phyloP scores from a whole-genome alignment of 2,113 vertebrate species.

The Harpagus bidentatus region DNA sequence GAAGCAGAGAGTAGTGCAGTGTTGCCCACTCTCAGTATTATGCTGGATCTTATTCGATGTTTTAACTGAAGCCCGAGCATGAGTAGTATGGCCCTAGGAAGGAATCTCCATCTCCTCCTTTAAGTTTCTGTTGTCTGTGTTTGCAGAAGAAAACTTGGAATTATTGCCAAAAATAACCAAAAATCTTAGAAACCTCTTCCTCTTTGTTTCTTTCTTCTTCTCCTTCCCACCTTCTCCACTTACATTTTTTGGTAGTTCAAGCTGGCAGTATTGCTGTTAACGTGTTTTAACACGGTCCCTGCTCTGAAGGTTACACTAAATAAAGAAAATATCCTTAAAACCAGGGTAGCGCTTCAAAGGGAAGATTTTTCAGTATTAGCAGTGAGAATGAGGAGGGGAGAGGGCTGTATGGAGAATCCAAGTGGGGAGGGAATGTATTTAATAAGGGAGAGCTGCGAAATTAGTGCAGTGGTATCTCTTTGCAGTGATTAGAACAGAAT shows the following conservation, averaged over 20 bases:
- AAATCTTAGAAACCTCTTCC: not conserved
- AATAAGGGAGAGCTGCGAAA: conserved; percentile 18
- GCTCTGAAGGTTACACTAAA: not conserved
- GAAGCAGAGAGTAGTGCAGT: not conserved
- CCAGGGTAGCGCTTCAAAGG: not conserved
- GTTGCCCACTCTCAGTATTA: not conserved
- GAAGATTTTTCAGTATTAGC: not conserved
- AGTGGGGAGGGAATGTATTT: not conserved
- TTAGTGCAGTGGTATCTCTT: not conserved
- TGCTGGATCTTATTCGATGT: not conserved
- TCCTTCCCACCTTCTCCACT: not conserved
- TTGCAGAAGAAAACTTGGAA: not conserved
- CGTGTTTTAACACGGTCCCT: not conserved
- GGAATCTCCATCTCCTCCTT: not conserved
- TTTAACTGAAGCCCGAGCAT: not conserved
- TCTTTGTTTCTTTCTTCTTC: not conserved
- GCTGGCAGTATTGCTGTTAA: not conserved
- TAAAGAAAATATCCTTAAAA: conserved; percentile 6
- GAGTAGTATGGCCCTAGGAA: not conserved
- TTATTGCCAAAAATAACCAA: not conserved
- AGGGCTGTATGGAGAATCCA: not conserved
- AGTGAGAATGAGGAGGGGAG: not conserved
- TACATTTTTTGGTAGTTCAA: not conserved
- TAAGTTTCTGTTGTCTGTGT: not conserved
- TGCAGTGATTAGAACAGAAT: not conserved